Conservation (phyloP, 2,797 vertebrate species). For the Cynodonichthys magdalenae region DNA sequence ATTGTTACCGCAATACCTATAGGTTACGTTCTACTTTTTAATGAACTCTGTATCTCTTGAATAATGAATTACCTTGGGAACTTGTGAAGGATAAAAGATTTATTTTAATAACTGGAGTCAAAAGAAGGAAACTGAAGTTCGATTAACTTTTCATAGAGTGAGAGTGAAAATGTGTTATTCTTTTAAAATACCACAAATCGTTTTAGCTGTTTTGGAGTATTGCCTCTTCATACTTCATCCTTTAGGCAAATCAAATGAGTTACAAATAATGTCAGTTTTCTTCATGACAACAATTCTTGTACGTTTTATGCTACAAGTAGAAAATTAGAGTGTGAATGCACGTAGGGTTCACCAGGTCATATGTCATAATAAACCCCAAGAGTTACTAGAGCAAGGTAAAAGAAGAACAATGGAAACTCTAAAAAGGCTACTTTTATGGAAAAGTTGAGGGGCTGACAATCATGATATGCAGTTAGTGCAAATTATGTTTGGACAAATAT, state of each 20-base stretch:
- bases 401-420: not conserved
- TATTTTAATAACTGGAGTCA: slow-evolving; percentile 9
- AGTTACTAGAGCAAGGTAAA: not conserved
- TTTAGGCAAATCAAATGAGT: not conserved
- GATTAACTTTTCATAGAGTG: not conserved
- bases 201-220: not conserved
- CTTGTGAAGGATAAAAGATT: slow-evolving; percentile 32
- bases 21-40: slow-evolving; percentile 34
- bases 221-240: slow-evolving; percentile 3
- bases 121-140: not conserved
- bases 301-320: not conserved
- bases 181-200: not conserved
- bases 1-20: slow-evolving; percentile 23
- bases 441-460: not conserved
- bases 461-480: not conserved
- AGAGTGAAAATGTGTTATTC: not conserved
- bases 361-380: not conserved
- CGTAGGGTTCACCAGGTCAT: not conserved
- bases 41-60: slow-evolving; percentile 46
- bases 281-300: not conserved
- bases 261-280: not conserved
- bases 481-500: not conserved
- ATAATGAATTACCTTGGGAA: slow-evolving; percentile 53
- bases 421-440: not conserved
- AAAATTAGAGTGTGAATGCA: not conserved